Percentiles rank a stretch among this genome's conserved stretches.
phyloP scores from a whole-genome alignment of 2,888 invertebrate species.

The Noctuana brunneofusca region DNA sequence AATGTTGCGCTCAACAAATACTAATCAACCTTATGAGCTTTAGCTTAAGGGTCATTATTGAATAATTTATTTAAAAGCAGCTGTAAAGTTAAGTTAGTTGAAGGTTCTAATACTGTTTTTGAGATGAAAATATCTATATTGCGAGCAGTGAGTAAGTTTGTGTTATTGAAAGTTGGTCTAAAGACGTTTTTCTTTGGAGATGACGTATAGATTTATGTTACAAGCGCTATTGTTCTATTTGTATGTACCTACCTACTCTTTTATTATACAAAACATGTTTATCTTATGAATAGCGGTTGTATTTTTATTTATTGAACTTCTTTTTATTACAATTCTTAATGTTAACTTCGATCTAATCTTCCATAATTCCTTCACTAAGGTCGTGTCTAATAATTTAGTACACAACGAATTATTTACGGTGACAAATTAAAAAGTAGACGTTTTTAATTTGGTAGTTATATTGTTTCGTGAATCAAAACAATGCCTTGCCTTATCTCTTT shows the following conservation, averaged over 20 bases:
- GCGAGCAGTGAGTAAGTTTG: constrained; percentile 5
- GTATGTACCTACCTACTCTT: neutral
- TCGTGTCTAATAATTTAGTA: too few relatives aligned
- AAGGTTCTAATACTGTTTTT: constrained; percentile 17
- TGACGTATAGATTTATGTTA: neutral
- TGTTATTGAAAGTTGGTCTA: constrained; percentile 22
- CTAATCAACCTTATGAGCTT: constrained; percentile 31
- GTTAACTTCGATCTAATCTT: too few relatives aligned
- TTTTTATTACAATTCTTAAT: neutral
- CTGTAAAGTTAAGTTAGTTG: neutral
- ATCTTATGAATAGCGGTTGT: neutral
- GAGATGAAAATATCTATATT: constrained; percentile 21
- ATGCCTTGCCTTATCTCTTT: too few relatives aligned
- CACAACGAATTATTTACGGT: too few relatives aligned
- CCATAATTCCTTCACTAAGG: too few relatives aligned
- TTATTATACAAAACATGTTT: neutral
- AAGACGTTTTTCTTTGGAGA: constrained; percentile 2
- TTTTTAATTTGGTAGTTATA: too few relatives aligned
- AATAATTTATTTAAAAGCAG: neutral
- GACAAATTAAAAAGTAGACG: too few relatives aligned
- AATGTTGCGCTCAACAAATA: constrained; percentile 24
- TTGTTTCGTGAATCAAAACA: too few relatives aligned
- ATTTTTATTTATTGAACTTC: neutral
- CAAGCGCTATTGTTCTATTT: neutral
- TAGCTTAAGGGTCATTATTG: constrained; percentile 28